These are phyloP conservation scores for Cottoperca gobio DNA, from an alignment of 2,797 vertebrate genomes.

Conservation along the genomic window DNA sequence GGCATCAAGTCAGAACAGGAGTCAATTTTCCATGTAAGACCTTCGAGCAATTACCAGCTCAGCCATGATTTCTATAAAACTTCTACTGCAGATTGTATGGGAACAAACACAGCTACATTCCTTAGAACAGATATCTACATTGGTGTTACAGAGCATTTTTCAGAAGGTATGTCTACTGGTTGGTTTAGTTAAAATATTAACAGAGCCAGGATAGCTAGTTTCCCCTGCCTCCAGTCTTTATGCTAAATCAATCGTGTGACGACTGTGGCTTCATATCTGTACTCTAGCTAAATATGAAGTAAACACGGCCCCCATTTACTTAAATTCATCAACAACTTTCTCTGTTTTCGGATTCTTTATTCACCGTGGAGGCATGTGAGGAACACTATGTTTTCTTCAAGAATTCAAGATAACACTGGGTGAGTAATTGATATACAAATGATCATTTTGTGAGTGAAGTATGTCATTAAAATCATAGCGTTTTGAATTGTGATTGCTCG, in stretches of 20 bases:
- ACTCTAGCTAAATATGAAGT: background rate
- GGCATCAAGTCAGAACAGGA: conserved; percentile 11
- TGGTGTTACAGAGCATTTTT: background rate
- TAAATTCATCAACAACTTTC: too few species aligned
- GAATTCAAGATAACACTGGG: too few species aligned
- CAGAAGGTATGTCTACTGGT: background rate
- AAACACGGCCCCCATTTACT: too few species aligned
- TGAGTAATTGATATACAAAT: too few species aligned
- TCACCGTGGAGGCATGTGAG: too few species aligned
- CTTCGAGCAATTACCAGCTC: conserved; percentile 9
- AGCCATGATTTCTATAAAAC: background rate
- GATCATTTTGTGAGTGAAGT: too few species aligned
- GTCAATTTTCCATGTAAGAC: conserved; percentile 15
- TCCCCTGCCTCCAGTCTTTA: background rate
- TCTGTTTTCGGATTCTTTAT: too few species aligned
- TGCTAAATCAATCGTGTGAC: background rate
- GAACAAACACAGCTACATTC: conserved; percentile 7
- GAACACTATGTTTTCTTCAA: too few species aligned
- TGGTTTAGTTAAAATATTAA: background rate
- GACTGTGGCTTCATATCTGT: background rate
- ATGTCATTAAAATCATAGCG: background rate
- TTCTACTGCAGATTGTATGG: background rate
- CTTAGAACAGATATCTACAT: background rate
- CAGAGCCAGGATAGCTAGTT: background rate
- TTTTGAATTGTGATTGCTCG: background rate